Base-by-base conservation (phyloP, 2,888 invertebrate genomes). In the Mycogona germanica region DNA sequence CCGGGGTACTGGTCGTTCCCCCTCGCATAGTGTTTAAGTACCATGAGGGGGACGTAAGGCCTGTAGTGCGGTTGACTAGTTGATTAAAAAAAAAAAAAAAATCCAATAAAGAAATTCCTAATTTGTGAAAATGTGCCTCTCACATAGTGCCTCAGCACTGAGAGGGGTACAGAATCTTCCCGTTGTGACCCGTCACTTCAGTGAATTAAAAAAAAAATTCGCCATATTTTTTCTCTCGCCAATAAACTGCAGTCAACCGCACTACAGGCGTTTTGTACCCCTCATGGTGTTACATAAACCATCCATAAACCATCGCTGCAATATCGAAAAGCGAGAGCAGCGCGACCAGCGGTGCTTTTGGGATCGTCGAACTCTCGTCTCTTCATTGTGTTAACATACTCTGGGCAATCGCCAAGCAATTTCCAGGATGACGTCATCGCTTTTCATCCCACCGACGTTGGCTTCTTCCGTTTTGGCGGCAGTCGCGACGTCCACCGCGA, bases 401-500 rank as follows among this genome's bases (percentile, higher is more conserved):
- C 37, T 17, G 17, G 49, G 37, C 14, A 49, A 23, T 37, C 49
- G n/a, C 12, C 37, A 49, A 41, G 38, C 38, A 21, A 49, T 49
- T 37, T 49, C 49, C 37, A 49, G 17, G 14, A 35, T 19, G 12
- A 37, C 6, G 25, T 49, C 25, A 25, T 49, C 49, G 37, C 23
- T 26, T 12, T 35, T 12, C n/a, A 17, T 17, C 14, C 23, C 23
- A 5, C 17, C 6, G 7, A 47, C 6, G n/a, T 14, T 3, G 4
- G 12, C 4, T 3, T 23, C 4, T 3, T n/a, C 7, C n/a, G 49
- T 21, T 3, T 21, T 19, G 14, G 17, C 6, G 3, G 38, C 38
- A 5, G 49, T n/a, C 6, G 32, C 4, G 9, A 9, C 38, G 86
- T 87, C 81, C 62, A 80, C 78, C 68, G 88, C 79, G 58, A 88